Conservation (phyloP, 2,113 vertebrate species). For the Manacus vitellinus region DNA sequence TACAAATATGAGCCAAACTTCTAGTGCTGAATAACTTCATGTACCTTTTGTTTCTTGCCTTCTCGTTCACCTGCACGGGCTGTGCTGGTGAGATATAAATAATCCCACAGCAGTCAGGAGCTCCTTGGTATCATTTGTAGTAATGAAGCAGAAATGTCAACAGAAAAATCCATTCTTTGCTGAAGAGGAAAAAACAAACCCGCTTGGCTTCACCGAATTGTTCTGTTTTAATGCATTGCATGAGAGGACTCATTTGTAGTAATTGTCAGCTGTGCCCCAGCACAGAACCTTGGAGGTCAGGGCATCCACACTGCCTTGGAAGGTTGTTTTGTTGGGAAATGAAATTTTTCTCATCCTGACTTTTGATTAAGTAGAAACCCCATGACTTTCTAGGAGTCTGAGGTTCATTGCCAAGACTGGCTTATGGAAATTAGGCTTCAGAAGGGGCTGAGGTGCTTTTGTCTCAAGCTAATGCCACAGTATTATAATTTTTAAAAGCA, state of each 20-base stretch:
- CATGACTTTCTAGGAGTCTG: not conserved
- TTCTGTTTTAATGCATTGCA: not conserved
- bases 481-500: not conserved
- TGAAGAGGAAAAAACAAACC: not conserved
- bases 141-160: not conserved
- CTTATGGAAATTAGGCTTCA: not conserved
- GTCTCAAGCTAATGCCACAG: not conserved
- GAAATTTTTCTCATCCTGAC: not conserved
- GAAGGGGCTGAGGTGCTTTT: not conserved
- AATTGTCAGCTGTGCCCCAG: not conserved
- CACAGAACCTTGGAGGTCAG: not conserved
- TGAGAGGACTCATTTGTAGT: not conserved
- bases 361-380: not conserved
- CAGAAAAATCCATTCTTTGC: not conserved
- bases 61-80: not conserved
- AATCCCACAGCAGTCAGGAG: not conserved
- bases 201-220: not conserved
- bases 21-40: too few relatives aligned
- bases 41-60: not conserved
- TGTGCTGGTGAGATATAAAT: not conserved
- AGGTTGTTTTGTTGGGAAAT: not conserved
- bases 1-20: not conserved
- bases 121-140: not conserved
- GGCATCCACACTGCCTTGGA: not conserved
- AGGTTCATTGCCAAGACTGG: not conserved